Base-by-base conservation (phyloP, 2,113 vertebrate genomes). In the Hipposideros armiger region DNA sequence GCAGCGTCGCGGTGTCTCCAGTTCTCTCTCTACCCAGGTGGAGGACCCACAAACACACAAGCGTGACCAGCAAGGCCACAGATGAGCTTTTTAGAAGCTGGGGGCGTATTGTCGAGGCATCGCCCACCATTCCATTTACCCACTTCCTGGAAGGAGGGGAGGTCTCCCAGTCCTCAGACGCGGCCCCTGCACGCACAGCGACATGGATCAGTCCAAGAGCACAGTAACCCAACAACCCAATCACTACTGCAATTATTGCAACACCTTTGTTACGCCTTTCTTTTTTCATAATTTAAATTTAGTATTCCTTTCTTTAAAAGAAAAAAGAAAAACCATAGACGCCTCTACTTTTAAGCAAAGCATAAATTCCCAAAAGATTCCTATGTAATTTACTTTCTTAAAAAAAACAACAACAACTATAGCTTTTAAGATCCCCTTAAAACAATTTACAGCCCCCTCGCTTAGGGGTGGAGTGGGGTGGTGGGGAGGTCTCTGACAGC, bases 341-440 rank as follows among this genome's bases (percentile, higher is more conserved):
- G 66, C 7, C 24, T 93, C 30, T 95, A 81, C 80, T 93, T 96
- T 96, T 92, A 54, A 95, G 86, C 20, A 64, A 94, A 91, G 84
- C 45, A 42, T 81, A 97, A 82, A 93, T 96, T 93, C 86, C 94
- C 94, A 7, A 78, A 92, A 95, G 86, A 96, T 80, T 89, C 96
- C 91, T 96, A 90, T 74, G 60, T 80, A 94, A 96, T 90, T 93
- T 96, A 97, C 97, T 77, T 97, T 96, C 97, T 62, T 58, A 96
- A 91, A 93, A 76, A 96, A 73, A 54, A 54, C 69, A 77, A 73
- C 16, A 56, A 20, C 16, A 56, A 26, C 56, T 80, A 93, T 72
- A 93, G 96, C 87, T 95, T 98, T 98, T 96, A 96, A 98, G 98
- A 97, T 90, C 56, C 86, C 97, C 97, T 98, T 96, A 95, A 97